These are phyloP conservation scores for Bufo gargarizans DNA, from an alignment of 2,113 vertebrate species.

Conservation along the genomic window DNA sequence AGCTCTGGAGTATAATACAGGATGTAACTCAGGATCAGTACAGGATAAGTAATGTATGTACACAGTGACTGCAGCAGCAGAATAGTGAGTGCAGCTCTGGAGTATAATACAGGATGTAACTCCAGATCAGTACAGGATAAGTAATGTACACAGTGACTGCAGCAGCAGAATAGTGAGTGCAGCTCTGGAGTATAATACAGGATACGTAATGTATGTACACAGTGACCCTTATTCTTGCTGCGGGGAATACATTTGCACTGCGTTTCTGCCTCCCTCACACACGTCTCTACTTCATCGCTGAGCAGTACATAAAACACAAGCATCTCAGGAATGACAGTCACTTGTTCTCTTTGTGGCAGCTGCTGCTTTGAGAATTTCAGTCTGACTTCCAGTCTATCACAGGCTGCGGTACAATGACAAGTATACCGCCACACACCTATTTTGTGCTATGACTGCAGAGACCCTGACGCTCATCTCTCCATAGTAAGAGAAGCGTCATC, in stretches of 20 bases:
- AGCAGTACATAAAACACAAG: not conserved
- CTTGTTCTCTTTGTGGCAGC: not conserved
- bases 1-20: conserved; percentile 3
- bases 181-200: no score
- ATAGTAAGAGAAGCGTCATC: not conserved
- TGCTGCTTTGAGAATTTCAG: not conserved
- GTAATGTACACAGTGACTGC: no score
- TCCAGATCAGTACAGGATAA: no score
- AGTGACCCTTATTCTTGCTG: no score
- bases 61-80: not conserved
- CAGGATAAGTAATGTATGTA: not conserved
- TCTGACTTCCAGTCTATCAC: no score
- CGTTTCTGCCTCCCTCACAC: not conserved
- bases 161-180: no score
- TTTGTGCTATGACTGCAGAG: not conserved
- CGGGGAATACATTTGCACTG: not conserved
- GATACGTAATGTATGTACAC: no score
- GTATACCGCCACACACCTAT: no score
- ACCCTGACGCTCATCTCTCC: no score
- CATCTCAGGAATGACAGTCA: conserved; percentile 3
- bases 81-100: not conserved
- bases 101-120: no score
- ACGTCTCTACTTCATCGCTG: not conserved
- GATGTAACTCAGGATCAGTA: no score
- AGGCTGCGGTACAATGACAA: no score